phyloP scores from a whole-genome alignment of 1,140 invertebrate genomes.

The Conus betulinus region DNA sequence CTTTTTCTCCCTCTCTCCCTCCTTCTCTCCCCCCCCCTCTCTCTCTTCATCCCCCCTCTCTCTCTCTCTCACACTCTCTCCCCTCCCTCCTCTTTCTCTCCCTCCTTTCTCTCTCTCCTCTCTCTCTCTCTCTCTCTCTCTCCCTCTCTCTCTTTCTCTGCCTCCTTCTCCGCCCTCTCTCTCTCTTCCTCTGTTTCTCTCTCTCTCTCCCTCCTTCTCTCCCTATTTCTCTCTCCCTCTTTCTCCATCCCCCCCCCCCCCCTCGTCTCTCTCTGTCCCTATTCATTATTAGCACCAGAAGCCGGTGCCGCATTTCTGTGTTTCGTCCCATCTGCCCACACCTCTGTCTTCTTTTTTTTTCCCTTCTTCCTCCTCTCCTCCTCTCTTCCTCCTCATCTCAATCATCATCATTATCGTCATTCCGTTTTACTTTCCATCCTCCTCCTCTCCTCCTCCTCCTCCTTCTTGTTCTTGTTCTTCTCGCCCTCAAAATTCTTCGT shows the following conservation, averaged over 20 bases:
- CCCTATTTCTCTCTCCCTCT: not conserved
- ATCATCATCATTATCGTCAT: not conserved
- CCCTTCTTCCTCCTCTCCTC: not conserved
- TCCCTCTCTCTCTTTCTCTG: too few relatives aligned
- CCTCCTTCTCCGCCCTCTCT: not conserved
- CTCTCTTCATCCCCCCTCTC: too few relatives aligned
- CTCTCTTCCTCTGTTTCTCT: not conserved
- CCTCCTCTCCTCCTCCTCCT: too few relatives aligned
- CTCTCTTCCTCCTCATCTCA: not conserved
- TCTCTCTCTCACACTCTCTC: too few relatives aligned
- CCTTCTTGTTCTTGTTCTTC: too few relatives aligned
- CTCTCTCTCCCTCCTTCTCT: not conserved
- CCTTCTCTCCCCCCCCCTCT: not conserved
- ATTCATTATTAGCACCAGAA: too few relatives aligned
- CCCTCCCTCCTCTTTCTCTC: too few relatives aligned
- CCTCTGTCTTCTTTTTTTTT: not conserved
- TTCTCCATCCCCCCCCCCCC: not conserved
- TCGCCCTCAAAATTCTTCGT: too few relatives aligned
- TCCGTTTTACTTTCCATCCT: too few relatives aligned
- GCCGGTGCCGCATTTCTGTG: too few relatives aligned
- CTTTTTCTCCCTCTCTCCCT: not conserved
- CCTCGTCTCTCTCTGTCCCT: not conserved
- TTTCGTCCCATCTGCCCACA: too few relatives aligned
- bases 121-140: slow-evolving; percentile 1
- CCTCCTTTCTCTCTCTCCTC: slow-evolving; percentile 15